A percentile compares a stretch with the other conserved stretches of the same genome.
phyloP scores from a whole-genome alignment of 2,888 invertebrate genomes.

The Lysandra coridon region DNA sequence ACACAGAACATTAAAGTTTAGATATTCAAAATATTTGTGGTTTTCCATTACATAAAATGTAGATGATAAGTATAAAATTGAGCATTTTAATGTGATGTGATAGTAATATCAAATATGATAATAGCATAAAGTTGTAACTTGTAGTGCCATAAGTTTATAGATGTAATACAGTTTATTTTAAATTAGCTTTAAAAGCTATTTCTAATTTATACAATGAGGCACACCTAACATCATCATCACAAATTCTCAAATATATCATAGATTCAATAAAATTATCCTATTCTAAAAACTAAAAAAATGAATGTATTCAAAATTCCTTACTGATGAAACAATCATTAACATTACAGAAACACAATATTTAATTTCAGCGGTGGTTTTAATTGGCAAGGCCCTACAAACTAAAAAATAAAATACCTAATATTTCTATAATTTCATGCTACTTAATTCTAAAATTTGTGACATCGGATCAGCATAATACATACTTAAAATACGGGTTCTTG shows the following conservation, averaged over 20 bases:
- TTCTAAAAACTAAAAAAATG: background rate
- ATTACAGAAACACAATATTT: background rate
- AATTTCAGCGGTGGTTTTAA: constrained; percentile 10
- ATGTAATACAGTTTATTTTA: background rate
- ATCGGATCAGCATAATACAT: constrained; percentile 1
- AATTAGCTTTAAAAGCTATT: constrained; percentile 10
- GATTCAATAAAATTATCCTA: background rate
- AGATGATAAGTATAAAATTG: background rate
- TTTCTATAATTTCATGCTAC: background rate
- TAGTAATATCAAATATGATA: too few species aligned
- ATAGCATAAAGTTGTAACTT: background rate
- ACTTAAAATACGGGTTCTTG: background rate
- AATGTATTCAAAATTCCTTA: background rate
- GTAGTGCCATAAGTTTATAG: background rate
- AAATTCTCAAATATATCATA: background rate
- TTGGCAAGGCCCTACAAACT: constrained; percentile 22
- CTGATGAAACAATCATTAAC: background rate
- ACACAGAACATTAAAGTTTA: too few species aligned
- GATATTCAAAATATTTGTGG: too few species aligned
- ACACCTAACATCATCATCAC: background rate
- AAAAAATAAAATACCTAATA: background rate
- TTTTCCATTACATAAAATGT: too few species aligned
- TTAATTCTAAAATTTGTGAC: background rate
- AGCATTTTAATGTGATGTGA: background rate
- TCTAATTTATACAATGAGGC: background rate